These are phyloP conservation scores for Limnodromus scolopaceus DNA, from an alignment of 2,797 vertebrate genomes.

Conservation along the genomic window DNA sequence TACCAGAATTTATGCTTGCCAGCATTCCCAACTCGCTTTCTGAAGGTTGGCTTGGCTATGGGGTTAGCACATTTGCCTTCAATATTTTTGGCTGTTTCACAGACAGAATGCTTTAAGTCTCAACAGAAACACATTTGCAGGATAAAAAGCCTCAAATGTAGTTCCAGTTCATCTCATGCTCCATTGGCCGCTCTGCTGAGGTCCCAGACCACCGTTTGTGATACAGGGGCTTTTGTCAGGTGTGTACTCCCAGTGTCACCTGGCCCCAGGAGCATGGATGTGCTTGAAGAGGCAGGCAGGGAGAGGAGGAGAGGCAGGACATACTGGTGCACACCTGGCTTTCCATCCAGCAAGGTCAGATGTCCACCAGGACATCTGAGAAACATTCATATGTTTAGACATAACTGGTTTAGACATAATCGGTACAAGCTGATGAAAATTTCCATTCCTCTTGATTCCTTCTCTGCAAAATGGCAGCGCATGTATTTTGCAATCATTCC, in stretches of 20 bases:
- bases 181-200: not conserved
- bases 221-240: accelerated
- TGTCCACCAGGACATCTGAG: not conserved
- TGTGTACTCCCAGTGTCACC: not conserved
- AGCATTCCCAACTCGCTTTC: not conserved
- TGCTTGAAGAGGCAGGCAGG: not conserved
- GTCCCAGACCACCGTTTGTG: not conserved
- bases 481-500: not conserved
- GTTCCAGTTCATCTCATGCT: not conserved
- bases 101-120: not conserved
- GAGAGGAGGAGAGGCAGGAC: not conserved
- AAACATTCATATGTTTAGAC: accelerated
- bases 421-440: not conserved
- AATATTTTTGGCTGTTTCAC: not conserved
- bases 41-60: not conserved
- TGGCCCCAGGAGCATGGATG: not conserved
- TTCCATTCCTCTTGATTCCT: not conserved
- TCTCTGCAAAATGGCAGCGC: not conserved
- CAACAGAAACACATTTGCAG: not conserved
- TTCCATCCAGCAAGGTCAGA: not conserved
- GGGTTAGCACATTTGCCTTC: not conserved
- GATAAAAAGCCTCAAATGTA: not conserved
- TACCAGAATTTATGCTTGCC: no score
- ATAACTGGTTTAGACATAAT: not conserved
- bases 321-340: not conserved